A percentile compares a stretch with the other conserved stretches of the same genome.
Conservation (phyloP, 2,888 invertebrate genomes). For the Notodonta ziczac region DNA sequence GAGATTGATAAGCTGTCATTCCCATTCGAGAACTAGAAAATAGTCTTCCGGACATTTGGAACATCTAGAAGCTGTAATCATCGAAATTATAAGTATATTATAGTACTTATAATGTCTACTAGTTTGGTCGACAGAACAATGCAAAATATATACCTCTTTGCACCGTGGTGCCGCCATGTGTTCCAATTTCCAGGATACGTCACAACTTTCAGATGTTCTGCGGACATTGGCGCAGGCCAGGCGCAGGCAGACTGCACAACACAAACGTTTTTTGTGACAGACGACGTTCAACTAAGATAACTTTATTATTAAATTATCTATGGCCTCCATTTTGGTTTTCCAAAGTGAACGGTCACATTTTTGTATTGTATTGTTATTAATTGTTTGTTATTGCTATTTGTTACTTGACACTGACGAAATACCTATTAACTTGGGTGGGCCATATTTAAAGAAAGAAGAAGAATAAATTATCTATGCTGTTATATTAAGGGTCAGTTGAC, state of each 20-base stretch:
- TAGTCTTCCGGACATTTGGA: conserved; percentile 8
- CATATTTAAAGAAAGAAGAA: too few relatives aligned
- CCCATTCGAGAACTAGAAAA: neutral
- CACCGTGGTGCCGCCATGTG: conserved; percentile 9
- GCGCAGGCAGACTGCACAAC: neutral
- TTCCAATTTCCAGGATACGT: conserved; percentile 15
- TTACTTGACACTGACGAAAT: too few relatives aligned
- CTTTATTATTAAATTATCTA: too few relatives aligned
- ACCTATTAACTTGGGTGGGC: too few relatives aligned
- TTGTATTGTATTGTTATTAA: too few relatives aligned
- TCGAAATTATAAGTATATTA: too few relatives aligned
- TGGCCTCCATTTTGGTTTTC: too few relatives aligned
- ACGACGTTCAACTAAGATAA: neutral
- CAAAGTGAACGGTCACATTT: too few relatives aligned
- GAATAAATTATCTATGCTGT: too few relatives aligned
- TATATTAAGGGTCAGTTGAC: too few relatives aligned
- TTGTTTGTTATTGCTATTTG: too few relatives aligned
- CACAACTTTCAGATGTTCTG: conserved; percentile 10
- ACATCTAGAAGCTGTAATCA: conserved; percentile 8
- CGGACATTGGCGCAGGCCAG: neutral
- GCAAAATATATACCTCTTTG: conserved; percentile 48
- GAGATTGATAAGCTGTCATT: neutral
- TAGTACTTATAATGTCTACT: conserved; percentile 19
- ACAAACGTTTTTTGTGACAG: neutral
- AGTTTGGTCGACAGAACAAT: conserved; percentile 42